Evolutionary conservation across 2,888 invertebrate genomes (phyloP).

Genomic region (Gisinianus flammeolus): DNA sequence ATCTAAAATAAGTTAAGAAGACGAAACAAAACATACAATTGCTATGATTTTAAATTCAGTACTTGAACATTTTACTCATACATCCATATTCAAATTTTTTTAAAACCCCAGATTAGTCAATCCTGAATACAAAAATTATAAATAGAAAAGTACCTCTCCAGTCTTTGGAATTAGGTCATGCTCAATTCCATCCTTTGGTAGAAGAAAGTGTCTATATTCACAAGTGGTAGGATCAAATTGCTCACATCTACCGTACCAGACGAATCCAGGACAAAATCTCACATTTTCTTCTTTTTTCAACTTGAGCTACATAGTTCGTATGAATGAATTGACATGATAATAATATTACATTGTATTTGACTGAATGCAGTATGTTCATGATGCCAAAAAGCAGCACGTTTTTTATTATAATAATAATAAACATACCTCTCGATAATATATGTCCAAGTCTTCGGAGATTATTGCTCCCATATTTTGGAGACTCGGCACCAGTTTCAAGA

Average conservation of each 20-base stretch:
- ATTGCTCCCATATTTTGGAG: neutral
- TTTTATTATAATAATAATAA: neutral
- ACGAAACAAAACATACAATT: no score
- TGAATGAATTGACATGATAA: no score
- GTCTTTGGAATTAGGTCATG: neutral
- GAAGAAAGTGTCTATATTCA: neutral
- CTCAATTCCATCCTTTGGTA: neutral
- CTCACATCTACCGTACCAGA: slow-evolving; percentile 1
- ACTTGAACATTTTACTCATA: no score
- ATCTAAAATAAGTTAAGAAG: slow-evolving; percentile 15
- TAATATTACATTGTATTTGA: no score
- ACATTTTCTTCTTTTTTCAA: neutral
- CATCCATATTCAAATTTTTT: no score
- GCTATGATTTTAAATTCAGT: no score
- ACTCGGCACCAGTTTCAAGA: neutral
- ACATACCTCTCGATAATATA: neutral
- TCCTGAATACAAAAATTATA: no score
- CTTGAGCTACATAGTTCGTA: neutral
- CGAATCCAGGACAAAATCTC: slow-evolving; percentile 16
- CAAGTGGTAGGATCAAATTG: neutral
- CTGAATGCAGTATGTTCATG: no score
- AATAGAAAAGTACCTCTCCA: slow-evolving; percentile 22
- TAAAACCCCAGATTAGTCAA: neutral
- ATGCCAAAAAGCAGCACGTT: no score
- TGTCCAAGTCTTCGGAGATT: neutral